Evolutionary conservation across 1,140 invertebrate species (phyloP).

Genomic region (Lordiphosa stackelbergi): DNA sequence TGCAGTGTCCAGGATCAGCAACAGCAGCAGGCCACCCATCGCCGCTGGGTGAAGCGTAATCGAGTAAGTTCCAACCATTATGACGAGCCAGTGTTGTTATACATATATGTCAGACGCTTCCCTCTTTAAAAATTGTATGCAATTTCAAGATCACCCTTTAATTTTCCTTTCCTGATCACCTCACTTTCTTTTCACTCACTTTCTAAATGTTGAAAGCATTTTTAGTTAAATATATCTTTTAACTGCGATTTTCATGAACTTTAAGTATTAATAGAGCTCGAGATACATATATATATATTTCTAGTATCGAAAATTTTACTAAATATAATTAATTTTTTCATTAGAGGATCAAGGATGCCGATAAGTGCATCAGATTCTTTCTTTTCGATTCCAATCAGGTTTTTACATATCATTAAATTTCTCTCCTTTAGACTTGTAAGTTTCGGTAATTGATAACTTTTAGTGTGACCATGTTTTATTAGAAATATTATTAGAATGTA

Average conservation of each 20-base stretch:
- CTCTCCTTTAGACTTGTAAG: too few relatives aligned
- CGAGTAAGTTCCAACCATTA: conserved; percentile 80
- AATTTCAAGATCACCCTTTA: conserved; percentile 20
- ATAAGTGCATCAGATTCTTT: too few relatives aligned
- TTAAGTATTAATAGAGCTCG: not conserved
- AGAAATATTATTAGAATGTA: too few relatives aligned
- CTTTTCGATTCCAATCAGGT: too few relatives aligned
- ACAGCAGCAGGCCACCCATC: conserved; percentile 82
- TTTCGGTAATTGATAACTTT: too few relatives aligned
- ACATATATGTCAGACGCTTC: conserved; percentile 1
- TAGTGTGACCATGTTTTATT: too few relatives aligned
- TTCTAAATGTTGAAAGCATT: conserved; percentile 53
- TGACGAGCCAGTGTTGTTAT: conserved; percentile 21
- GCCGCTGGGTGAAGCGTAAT: conserved; percentile 90
- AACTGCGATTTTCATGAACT: conserved; percentile 27
- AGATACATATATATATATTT: not conserved
- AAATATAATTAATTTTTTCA: too few relatives aligned
- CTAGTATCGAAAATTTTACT: too few relatives aligned
- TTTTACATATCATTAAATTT: too few relatives aligned
- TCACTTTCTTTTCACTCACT: conserved; percentile 22
- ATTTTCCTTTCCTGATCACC: conserved; percentile 12
- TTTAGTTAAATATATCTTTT: conserved; percentile 14
- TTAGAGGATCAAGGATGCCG: too few relatives aligned
- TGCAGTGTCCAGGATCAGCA: conserved; percentile 83
- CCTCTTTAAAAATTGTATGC: conserved; percentile 2